Evolutionary conservation across 2,888 invertebrate genomes (phyloP).

Genomic region (Coecobrya sp.): DNA sequence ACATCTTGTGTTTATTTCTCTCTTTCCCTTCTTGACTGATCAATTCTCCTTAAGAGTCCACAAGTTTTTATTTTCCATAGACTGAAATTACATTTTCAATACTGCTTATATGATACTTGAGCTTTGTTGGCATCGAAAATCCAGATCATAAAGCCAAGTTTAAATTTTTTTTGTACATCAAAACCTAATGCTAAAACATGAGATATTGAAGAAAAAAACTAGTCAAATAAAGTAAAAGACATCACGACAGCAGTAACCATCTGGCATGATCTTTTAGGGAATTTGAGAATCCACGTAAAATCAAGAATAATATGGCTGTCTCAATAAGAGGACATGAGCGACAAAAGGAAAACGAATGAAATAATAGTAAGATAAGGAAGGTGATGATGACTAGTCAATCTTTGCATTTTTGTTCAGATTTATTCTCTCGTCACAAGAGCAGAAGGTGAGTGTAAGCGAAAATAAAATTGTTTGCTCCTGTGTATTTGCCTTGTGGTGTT

Average conservation of each 20-base stretch:
- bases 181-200: not conserved
- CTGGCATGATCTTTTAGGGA: not conserved
- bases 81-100: not conserved
- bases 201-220: slow-evolving; percentile 43
- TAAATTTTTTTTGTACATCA: not conserved
- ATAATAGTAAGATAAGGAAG: not conserved
- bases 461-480: slow-evolving; percentile 37
- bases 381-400: not conserved
- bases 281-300: not conserved
- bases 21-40: not conserved
- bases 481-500: slow-evolving; percentile 49
- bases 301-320: not conserved
- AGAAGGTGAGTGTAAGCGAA: slow-evolving; percentile 19
- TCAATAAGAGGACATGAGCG: not conserved
- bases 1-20: not conserved
- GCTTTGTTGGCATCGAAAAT: not conserved
- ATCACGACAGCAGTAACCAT: not conserved
- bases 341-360: not conserved
- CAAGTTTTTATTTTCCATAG: no score
- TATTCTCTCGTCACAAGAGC: not conserved
- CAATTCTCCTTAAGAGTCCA: not conserved
- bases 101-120: not conserved
- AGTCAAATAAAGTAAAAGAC: no score
- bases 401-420: slow-evolving; percentile 25
- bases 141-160: not conserved